Conservation (phyloP, 2,797 vertebrate species). For the Urophycis tenuis region DNA sequence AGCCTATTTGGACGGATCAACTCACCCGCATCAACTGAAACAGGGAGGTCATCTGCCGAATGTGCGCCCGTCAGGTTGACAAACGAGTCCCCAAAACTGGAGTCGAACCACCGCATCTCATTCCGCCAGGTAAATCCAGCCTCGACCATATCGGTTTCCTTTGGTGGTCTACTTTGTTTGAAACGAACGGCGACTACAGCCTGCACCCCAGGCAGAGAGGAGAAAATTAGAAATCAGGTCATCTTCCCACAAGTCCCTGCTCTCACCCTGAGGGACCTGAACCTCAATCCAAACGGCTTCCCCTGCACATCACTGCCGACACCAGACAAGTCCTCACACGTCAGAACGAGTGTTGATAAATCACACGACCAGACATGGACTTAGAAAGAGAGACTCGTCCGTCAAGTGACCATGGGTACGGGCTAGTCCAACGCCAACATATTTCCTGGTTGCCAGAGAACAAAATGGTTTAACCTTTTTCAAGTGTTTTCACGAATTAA, state of each 20-base stretch:
- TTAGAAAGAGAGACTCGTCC: not conserved
- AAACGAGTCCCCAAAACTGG: constrained; percentile 36
- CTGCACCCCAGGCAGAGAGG: constrained; percentile 54
- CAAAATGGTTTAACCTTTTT: constrained; percentile 43
- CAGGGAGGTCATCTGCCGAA: constrained; percentile 18
- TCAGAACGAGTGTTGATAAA: not conserved
- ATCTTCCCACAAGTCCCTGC: constrained; percentile 69
- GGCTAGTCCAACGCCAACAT: constrained; percentile 21
- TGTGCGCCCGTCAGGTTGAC: constrained; percentile 11
- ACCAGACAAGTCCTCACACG: constrained; percentile 31
- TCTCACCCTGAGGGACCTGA: constrained; percentile 59
- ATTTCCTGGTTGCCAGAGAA: constrained; percentile 42
- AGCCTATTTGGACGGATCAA: constrained; percentile 9
- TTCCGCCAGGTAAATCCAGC: constrained; percentile 17
- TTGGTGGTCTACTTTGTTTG: constrained; percentile 38
- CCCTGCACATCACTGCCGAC: constrained; percentile 44
- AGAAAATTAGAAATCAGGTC: constrained; percentile 71
- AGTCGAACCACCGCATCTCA: constrained; percentile 16
- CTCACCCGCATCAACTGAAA: constrained; percentile 53
- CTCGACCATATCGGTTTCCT: constrained; percentile 31
- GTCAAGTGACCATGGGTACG: constrained; percentile 14
- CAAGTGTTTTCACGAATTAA: constrained; percentile 42
- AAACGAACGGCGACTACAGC: constrained; percentile 43
- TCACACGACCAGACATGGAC: not conserved
- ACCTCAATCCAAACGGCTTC: constrained; percentile 52